These are phyloP conservation scores for Pyrrhosoma nymphula DNA, from an alignment of 2,888 invertebrate species.

Conservation along the genomic window DNA sequence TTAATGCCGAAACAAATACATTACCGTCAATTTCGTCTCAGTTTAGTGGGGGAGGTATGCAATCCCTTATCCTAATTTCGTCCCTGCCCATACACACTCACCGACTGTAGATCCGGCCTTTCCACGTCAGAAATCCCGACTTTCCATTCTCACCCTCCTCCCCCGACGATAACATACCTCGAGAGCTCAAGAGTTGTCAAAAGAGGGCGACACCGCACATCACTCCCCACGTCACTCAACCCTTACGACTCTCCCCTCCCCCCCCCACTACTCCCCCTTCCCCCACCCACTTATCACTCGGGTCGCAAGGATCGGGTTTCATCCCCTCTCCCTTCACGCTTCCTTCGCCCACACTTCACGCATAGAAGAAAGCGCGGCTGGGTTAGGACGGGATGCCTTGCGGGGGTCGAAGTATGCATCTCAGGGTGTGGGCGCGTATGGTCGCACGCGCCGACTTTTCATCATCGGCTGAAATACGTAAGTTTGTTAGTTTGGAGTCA, in stretches of 20 bases:
- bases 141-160: neutral
- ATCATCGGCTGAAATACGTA: neutral
- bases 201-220: slow-evolving; percentile 56
- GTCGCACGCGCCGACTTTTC: neutral
- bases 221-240: slow-evolving; percentile 48
- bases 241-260: neutral
- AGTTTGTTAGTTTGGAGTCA: neutral
- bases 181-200: neutral
- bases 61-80: neutral
- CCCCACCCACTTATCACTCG: slow-evolving; percentile 28
- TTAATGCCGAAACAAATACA: neutral
- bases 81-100: neutral
- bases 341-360: neutral
- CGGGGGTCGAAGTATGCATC: neutral
- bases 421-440: neutral
- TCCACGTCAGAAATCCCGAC: slow-evolving; percentile 28
- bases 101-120: neutral
- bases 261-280: neutral
- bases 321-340: neutral
- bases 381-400: neutral
- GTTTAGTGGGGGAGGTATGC: neutral
- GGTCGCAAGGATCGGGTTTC: slow-evolving; percentile 55
- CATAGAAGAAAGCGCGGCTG: neutral
- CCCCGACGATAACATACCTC: neutral
- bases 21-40: neutral